Conservation (phyloP, 2,113 vertebrate genomes). For the Oryzias curvinotus region DNA sequence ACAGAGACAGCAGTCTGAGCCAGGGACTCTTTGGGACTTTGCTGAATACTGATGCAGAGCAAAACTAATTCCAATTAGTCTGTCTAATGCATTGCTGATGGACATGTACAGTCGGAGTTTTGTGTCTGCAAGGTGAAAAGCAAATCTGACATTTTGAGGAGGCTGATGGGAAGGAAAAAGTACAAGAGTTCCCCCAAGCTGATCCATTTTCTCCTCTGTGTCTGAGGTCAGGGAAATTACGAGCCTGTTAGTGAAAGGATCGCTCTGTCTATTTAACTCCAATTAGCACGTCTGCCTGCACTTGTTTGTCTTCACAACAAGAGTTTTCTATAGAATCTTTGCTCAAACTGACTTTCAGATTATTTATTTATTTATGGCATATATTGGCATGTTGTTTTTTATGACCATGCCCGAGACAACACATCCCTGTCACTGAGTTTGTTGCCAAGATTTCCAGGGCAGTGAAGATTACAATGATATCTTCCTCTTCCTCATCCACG, state of each 20-base stretch:
- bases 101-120: conserved; percentile 14
- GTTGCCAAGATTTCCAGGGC: too few relatives aligned
- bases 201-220: conserved; percentile 32
- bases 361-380: too few relatives aligned
- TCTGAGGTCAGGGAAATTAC: conserved; percentile 64
- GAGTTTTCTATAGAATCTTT: too few relatives aligned
- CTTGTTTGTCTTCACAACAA: not conserved
- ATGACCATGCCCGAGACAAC: too few relatives aligned
- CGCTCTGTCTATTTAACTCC: conserved; percentile 20
- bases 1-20: conserved; percentile 16
- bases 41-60: conserved; percentile 44
- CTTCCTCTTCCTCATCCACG: too few relatives aligned
- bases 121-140: conserved; percentile 44
- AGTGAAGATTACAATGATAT: too few relatives aligned
- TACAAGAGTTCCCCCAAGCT: conserved; percentile 57
- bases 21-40: conserved; percentile 11
- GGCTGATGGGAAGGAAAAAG: conserved; percentile 55
- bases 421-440: too few relatives aligned
- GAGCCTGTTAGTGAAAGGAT: conserved; percentile 36
- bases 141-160: conserved; percentile 62
- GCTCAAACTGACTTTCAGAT: too few relatives aligned
- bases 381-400: too few relatives aligned
- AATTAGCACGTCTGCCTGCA: not conserved
- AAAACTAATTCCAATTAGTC: conserved; percentile 46
- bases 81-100: conserved; percentile 23